Percentiles rank a stretch among this genome's conserved stretches.
These are phyloP conservation scores for Sternarchorhynchus goeldii DNA, from an alignment of 2,797 vertebrate genomes.

Conservation along the genomic window DNA sequence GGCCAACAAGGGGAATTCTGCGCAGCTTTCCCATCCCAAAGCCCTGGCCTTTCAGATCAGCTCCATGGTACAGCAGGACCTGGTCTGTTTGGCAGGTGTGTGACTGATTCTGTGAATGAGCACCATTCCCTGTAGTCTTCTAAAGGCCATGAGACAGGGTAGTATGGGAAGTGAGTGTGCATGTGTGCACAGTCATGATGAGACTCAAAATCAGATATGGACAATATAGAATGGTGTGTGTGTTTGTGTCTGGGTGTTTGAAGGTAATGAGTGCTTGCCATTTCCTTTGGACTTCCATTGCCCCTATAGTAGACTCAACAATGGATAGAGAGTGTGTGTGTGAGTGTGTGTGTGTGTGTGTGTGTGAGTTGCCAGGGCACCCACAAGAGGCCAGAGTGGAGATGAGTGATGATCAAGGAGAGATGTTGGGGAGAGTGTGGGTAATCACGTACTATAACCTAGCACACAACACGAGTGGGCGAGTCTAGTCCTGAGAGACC, in stretches of 20 bases:
- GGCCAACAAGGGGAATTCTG: constrained; percentile 47
- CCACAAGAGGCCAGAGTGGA: constrained; percentile 39
- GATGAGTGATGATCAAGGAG: constrained; percentile 51
- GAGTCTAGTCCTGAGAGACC: background rate
- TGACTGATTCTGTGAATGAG: background rate
- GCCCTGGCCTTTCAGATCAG: constrained; percentile 20
- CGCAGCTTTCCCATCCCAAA: constrained; percentile 51
- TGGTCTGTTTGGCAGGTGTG: background rate
- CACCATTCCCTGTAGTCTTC: constrained; percentile 5
- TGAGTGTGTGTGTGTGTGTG: constrained; percentile 27
- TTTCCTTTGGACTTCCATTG: constrained; percentile 50
- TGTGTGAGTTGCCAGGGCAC: constrained; percentile 35
- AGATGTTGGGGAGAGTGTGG: constrained; percentile 28
- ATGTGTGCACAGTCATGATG: constrained; percentile 10
- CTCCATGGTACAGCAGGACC: background rate
- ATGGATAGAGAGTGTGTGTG: constrained; percentile 19
- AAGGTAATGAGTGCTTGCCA: constrained; percentile 39
- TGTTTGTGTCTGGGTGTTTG: background rate
- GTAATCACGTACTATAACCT: constrained; percentile 46
- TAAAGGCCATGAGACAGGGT: background rate
- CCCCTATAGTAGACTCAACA: constrained; percentile 53
- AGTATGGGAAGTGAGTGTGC: background rate
- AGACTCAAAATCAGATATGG: constrained; percentile 43
- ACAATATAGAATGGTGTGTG: constrained; percentile 28
- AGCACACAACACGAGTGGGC: background rate